Base-by-base conservation (phyloP, 1,140 invertebrate genomes). In the Drosophila prosaltans region DNA sequence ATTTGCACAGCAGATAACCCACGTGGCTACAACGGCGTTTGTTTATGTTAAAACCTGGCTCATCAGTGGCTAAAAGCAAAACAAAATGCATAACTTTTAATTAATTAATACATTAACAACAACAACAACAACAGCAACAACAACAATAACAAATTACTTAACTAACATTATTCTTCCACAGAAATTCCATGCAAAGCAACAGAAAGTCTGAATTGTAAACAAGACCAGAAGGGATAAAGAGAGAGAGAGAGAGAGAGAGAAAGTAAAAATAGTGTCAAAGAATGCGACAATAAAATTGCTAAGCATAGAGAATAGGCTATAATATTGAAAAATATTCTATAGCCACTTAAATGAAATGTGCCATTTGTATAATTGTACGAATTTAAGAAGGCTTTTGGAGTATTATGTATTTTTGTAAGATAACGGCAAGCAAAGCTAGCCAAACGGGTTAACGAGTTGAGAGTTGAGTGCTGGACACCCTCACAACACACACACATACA, bases 11-110 rank as follows among this genome's bases (percentile, higher is more conserved):
- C 81, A 75, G 54, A 55, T 91, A 61, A 69, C 86, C n/a, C 28
- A 77, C 55, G 51, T 75, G 74, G 83, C 64, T n/a, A 65, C 84
- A 58, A 61, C 80, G 21, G 51, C 81, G n/a, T 79, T 91, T 65
- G 67, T 91, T 54, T 78, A 90, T 66, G 59, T 91, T 28, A 82
- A 78, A 65, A 75, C 57, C 60, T 91, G 90, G 90, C 72, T 91
- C 60, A 85, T 80, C 69, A 88, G 67, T 41, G 83, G 76, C 69
- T 91, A 78, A 75, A 36, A 36, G 6, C 3, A 36, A 7, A 36
- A 36, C 3, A 16, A 45, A 9, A 26, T 26, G 40, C 28, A 64
- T n/a, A 28, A 62, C 64, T 36, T 28, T 51, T 11, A 40, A 60
- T 51, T 40, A 64, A 64, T 39, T 64, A 57, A 41, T 36, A 28